These are phyloP conservation scores for Trichonephila clavata DNA, from an alignment of 1,140 invertebrate genomes.

Conservation along the genomic window DNA sequence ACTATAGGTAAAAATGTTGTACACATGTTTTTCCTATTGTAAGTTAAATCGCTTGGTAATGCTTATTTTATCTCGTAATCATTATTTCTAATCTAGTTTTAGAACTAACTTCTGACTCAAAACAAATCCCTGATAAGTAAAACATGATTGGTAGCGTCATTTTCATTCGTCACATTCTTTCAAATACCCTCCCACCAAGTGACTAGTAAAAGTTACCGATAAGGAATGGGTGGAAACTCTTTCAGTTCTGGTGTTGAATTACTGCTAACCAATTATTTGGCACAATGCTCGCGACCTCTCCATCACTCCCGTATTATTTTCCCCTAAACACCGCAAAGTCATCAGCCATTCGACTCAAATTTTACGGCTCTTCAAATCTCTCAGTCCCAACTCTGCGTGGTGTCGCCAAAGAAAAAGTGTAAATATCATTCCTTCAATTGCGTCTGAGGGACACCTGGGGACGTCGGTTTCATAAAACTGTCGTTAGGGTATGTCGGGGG, in stretches of 20 bases:
- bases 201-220: not conserved
- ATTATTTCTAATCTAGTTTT: too few species aligned
- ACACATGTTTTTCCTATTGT: too few species aligned
- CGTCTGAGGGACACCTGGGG: slow-evolving; percentile 60
- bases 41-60: too few species aligned
- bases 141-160: too few species aligned
- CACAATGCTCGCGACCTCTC: not conserved
- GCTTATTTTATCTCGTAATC: too few species aligned
- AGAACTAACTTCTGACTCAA: too few species aligned
- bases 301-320: not conserved
- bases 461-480: slow-evolving; percentile 63
- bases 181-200: too few species aligned
- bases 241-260: not conserved
- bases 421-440: slow-evolving; percentile 70
- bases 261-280: not conserved
- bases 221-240: not conserved
- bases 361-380: slow-evolving; percentile 54
- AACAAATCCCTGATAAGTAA: too few species aligned
- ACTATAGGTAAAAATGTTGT: too few species aligned
- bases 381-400: slow-evolving; percentile 40
- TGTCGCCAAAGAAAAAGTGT: slow-evolving; percentile 58
- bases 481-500: slow-evolving; percentile 39
- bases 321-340: not conserved
- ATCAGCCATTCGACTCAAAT: slow-evolving; percentile 54
- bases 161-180: too few species aligned